These are phyloP conservation scores for Lampropteryx suffumata DNA, from an alignment of 2,888 invertebrate species.

Conservation along the genomic window DNA sequence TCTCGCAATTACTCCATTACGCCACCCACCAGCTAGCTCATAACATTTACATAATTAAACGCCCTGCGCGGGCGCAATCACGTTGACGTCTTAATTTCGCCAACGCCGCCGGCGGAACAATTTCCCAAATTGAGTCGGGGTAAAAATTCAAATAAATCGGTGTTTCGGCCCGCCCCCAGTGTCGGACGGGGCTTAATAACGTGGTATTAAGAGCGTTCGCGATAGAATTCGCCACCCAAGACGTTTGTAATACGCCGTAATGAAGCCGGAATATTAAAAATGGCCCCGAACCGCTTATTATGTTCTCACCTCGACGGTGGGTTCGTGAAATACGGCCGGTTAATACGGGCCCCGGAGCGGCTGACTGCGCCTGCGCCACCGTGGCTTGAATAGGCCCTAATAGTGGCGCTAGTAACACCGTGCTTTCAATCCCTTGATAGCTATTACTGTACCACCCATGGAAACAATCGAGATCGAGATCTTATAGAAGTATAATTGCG, in stretches of 20 bases:
- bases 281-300: slow-evolving; percentile 80
- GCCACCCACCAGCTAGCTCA: slow-evolving; percentile 76
- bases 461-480: slow-evolving; percentile 21
- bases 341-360: slow-evolving; percentile 66
- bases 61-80: slow-evolving; percentile 73
- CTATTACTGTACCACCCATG: slow-evolving; percentile 34
- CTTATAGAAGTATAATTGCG: slow-evolving; percentile 16
- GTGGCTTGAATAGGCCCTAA: slow-evolving; percentile 56
- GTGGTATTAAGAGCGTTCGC: slow-evolving; percentile 78
- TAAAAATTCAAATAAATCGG: slow-evolving; percentile 83
- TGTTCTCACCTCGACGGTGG: slow-evolving; percentile 80
- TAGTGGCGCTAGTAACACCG: slow-evolving; percentile 58
- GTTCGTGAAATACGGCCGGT: slow-evolving; percentile 76
- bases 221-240: slow-evolving; percentile 83
- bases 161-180: slow-evolving; percentile 61
- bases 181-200: slow-evolving; percentile 72
- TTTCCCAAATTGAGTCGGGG: slow-evolving; percentile 82
- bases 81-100: slow-evolving; percentile 82
- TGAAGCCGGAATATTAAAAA: slow-evolving; percentile 82
- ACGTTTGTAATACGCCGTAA: slow-evolving; percentile 81
- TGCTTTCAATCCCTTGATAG: slow-evolving; percentile 24
- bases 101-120: slow-evolving; percentile 77
- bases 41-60: slow-evolving; percentile 83
- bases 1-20: slow-evolving; percentile 62
- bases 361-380: slow-evolving; percentile 47